Conservation (phyloP, 2,888 invertebrate species). For the Pristionchus entomophagus region DNA sequence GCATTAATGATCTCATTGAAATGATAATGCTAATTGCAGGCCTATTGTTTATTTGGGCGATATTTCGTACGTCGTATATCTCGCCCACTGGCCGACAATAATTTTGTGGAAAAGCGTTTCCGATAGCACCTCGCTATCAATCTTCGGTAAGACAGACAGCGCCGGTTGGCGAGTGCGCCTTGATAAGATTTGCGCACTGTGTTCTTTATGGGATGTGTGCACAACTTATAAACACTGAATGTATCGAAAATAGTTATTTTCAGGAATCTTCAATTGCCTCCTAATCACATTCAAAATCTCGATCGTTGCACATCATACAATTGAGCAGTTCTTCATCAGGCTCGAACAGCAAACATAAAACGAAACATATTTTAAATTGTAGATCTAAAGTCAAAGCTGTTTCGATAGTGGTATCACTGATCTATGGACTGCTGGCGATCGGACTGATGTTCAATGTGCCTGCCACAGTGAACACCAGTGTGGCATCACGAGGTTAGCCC, state of each 20-base stretch:
- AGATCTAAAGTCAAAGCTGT: background rate
- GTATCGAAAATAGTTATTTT: background rate
- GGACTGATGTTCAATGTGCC: background rate
- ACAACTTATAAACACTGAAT: background rate
- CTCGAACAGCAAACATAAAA: background rate
- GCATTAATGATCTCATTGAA: too few species aligned
- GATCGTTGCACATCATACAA: background rate
- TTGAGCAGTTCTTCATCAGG: conserved; percentile 34
- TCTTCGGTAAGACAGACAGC: background rate
- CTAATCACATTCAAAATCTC: conserved; percentile 1
- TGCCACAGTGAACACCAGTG: background rate
- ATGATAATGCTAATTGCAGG: background rate
- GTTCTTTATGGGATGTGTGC: background rate
- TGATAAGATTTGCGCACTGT: too few species aligned
- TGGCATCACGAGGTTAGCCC: background rate
- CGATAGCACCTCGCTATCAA: background rate
- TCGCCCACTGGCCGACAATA: background rate
- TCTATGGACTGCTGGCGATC: background rate
- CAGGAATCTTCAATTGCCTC: conserved; percentile 25
- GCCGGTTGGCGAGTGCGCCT: background rate
- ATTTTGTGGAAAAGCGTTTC: background rate
- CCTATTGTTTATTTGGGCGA: background rate
- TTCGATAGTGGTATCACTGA: background rate
- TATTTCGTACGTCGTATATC: background rate
- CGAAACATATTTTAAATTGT: background rate